Conservation (phyloP, 2,797 vertebrate species). For the Periparus ater region DNA sequence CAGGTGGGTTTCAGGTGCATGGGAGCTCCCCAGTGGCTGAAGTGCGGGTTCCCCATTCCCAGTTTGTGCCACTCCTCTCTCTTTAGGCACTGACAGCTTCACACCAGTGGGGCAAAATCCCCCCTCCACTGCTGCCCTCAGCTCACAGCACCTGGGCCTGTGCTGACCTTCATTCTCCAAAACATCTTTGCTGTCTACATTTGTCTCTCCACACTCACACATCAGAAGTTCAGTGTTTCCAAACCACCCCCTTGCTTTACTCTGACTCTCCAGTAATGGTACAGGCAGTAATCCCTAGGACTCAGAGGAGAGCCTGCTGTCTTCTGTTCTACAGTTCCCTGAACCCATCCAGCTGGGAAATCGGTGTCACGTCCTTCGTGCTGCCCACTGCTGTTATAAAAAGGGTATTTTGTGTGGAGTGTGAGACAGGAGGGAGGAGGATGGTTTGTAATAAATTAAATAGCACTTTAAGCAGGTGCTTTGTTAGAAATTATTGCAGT, state of each 20-base stretch:
- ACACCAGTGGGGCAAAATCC: background rate
- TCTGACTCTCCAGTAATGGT: background rate
- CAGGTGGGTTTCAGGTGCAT: background rate
- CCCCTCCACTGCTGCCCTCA: background rate
- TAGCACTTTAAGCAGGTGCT: background rate
- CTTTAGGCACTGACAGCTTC: background rate
- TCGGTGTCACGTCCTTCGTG: background rate
- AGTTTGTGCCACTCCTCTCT: background rate
- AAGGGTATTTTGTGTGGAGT: background rate
- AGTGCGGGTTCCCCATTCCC: rapidly evolving
- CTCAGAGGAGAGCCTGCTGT: background rate
- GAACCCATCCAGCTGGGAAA: background rate
- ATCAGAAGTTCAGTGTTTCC: background rate
- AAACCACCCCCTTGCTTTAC: background rate
- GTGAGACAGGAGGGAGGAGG: background rate
- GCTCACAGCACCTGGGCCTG: background rate
- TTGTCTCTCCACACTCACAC: background rate
- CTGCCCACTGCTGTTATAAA: background rate
- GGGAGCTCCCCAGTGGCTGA: background rate
- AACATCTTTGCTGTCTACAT: rapidly evolving
- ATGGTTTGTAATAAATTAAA: background rate
- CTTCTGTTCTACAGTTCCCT: background rate
- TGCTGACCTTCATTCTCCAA: background rate
- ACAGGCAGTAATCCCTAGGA: background rate
- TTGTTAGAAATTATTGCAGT: background rate